Base-by-base conservation (phyloP, 2,888 invertebrate species). In the Platycnemis pennipes region DNA sequence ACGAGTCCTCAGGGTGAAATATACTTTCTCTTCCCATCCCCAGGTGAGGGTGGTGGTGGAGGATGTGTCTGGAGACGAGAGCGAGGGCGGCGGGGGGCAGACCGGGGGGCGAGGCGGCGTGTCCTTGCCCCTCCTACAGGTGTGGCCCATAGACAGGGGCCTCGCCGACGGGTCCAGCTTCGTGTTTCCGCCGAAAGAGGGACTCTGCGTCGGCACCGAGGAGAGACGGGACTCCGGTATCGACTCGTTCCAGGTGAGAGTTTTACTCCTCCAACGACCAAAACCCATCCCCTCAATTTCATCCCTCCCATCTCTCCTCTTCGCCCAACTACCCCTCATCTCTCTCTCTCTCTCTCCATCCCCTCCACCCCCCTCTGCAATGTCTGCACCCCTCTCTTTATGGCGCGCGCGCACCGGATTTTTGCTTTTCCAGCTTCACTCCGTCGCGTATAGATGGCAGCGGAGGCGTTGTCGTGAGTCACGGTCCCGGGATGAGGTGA, bases 131-230 rank as follows among this genome's bases (percentile, higher is more conserved):
- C 94, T 89, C 26, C 69, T 94, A 26, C 96, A 98, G 96, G 98
- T 98, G 95, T 98, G 98, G 98, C 98, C 98, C 86, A 98, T 98
- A 96, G 97, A 97, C 95, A 97, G 98, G 95, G 97, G 97, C 56
- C 98, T 98, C 95, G 97, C 97, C 3, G 96, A 96, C 95, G 96
- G 96, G 13, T 98, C 98, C 96, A 97, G 97, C 95, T 98, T 98
- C 96, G 97, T 98, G 94, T 98, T 98, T 95, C 97, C 98, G 77
- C 97, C 96, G 95, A 96, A 96, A 96, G 96, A 95, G 95, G 96
- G 94, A 97, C 95, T 95, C 69, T 94, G 95, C 53, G 95, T 95
- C 45, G 94, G 88, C 42, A 94, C 95, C 37, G 88, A 94, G 13
- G 94, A 94, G 56, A 95, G 95, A 94, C 95, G 97, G 95, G 98